phyloP scores from a whole-genome alignment of 2,888 invertebrate genomes.

The Perdita meconis region DNA sequence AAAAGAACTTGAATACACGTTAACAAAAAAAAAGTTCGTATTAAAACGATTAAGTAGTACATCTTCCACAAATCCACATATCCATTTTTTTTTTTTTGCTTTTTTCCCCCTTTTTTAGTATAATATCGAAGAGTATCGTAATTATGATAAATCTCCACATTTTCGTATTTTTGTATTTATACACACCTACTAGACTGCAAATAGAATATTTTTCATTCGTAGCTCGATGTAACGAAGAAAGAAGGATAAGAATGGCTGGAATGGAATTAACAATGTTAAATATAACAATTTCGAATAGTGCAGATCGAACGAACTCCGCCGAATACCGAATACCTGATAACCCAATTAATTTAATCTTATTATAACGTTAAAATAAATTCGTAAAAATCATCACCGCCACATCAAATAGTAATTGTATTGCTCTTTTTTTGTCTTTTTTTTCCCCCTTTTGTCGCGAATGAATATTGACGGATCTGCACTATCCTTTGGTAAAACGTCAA shows the following conservation, averaged over 20 bases:
- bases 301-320: conserved; percentile 30
- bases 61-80: conserved; percentile 38
- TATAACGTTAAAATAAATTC: conserved; percentile 16
- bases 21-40: conserved; percentile 36
- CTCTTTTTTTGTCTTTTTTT: neutral
- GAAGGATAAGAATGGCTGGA: conserved; percentile 40
- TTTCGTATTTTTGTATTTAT: conserved; percentile 39
- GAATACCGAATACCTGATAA: neutral
- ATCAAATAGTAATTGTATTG: neutral
- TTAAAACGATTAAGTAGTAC: conserved; percentile 55
- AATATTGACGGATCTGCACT: conserved; percentile 43
- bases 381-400: neutral
- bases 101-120: no score
- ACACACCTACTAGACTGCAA: conserved; percentile 27
- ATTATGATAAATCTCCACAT: conserved; percentile 32
- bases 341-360: conserved; percentile 7
- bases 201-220: conserved; percentile 41
- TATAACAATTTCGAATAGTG: conserved; percentile 46
- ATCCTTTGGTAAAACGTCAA: conserved; percentile 34
- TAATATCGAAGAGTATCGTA: conserved; percentile 38
- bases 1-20: conserved; percentile 28
- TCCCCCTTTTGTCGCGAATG: neutral
- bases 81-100: no score
- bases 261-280: conserved; percentile 52
- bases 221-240: conserved; percentile 33